Evolutionary conservation across 2,113 vertebrate species (phyloP).

Genomic region (Brachirus orientalis): DNA sequence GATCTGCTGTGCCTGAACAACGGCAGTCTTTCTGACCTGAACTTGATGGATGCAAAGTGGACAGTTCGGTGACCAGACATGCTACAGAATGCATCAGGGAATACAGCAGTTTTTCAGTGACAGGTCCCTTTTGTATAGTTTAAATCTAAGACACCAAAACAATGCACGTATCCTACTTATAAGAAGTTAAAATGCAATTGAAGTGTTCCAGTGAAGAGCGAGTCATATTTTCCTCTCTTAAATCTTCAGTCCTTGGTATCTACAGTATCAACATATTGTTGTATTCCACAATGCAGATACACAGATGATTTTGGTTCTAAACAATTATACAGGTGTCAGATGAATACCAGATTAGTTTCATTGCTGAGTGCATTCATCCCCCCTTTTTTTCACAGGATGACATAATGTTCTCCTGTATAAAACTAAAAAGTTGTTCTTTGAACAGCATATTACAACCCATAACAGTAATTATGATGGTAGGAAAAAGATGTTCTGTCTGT

Average conservation of each 20-base stretch:
- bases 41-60: neutral
- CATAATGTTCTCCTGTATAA: too few species aligned
- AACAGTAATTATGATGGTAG: too few species aligned
- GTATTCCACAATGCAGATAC: neutral
- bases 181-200: neutral
- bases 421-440: too few species aligned
- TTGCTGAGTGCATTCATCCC: neutral
- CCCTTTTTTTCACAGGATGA: too few species aligned
- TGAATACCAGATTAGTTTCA: neutral
- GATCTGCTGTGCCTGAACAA: neutral
- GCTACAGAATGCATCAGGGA: neutral
- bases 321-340: neutral
- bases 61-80: neutral
- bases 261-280: neutral
- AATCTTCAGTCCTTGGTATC: neutral
- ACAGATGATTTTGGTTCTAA: constrained; percentile 4
- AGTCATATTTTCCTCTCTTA: neutral
- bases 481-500: too few species aligned
- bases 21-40: neutral
- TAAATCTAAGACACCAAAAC: constrained; percentile 10
- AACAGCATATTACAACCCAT: too few species aligned
- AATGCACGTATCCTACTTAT: neutral
- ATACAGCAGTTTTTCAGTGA: neutral
- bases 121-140: neutral
- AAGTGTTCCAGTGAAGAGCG: neutral